Percentiles rank a stretch among this genome's conserved stretches.
phyloP scores from a whole-genome alignment of 2,888 invertebrate genomes.

The Dasypogon diadema region DNA sequence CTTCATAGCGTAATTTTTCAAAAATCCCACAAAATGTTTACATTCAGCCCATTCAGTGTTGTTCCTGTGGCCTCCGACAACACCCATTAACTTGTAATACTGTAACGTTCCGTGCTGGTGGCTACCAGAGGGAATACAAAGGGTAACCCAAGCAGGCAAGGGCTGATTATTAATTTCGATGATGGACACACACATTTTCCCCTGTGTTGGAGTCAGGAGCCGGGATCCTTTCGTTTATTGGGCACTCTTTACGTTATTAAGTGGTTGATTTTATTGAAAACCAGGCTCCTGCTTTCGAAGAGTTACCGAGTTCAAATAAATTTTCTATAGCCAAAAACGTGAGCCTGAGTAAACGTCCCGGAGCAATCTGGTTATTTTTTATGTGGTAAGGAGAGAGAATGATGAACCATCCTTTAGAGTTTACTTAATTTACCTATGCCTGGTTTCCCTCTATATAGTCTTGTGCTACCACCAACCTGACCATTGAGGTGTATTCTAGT shows the following conservation, averaged over 20 bases:
- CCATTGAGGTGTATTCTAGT: too few species aligned
- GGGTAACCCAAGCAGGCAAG: not conserved
- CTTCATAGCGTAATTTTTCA: slow-evolving; percentile 33
- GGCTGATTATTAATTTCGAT: not conserved
- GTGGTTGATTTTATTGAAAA: slow-evolving; percentile 6
- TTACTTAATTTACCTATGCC: too few species aligned
- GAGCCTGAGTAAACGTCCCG: too few species aligned
- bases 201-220: too few species aligned
- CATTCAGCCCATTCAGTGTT: slow-evolving; percentile 25
- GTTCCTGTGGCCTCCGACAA: not conserved
- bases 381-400: too few species aligned
- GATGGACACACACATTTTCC: not conserved
- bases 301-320: too few species aligned
- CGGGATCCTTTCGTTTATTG: not conserved
- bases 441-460: too few species aligned
- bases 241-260: not conserved
- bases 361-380: too few species aligned
- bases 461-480: too few species aligned
- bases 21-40: slow-evolving; percentile 31
- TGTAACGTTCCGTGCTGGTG: not conserved
- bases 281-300: too few species aligned
- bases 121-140: not conserved
- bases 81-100: slow-evolving; percentile 2
- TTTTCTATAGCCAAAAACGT: too few species aligned
- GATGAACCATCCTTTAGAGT: too few species aligned